These are phyloP conservation scores for Drosophila suboccidentalis DNA, from an alignment of 2,888 invertebrate genomes.

Conservation along the genomic window DNA sequence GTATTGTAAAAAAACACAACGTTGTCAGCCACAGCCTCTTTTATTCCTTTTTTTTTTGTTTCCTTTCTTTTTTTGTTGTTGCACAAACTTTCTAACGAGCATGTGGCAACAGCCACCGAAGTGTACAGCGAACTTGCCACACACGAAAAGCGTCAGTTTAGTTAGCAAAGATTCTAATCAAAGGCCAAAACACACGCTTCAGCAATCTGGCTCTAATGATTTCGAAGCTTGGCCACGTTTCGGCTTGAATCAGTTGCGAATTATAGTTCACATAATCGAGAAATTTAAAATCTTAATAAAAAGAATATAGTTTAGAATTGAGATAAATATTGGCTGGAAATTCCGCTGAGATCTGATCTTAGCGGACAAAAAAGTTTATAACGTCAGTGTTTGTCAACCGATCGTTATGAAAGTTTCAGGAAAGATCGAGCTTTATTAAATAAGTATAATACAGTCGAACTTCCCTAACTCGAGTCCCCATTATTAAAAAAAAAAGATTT, in stretches of 20 bases:
- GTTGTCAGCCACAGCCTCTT: slow-evolving; percentile 56
- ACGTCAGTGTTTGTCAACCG: too few relatives aligned
- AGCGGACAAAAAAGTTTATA: too few relatives aligned
- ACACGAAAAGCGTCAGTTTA: neutral
- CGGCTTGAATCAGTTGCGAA: neutral
- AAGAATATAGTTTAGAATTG: neutral
- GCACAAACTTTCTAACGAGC: slow-evolving; percentile 75
- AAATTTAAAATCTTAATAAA: neutral
- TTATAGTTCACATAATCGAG: neutral
- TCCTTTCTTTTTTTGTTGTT: slow-evolving; percentile 36
- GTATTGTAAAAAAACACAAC: slow-evolving; percentile 37
- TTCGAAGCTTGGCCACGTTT: slow-evolving; percentile 1
- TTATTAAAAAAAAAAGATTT: too few relatives aligned
- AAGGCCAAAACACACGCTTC: neutral
- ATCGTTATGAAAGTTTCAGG: too few relatives aligned
- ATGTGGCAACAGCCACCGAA: slow-evolving; percentile 35
- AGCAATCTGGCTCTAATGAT: neutral
- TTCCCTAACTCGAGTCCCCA: too few relatives aligned
- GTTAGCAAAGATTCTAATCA: slow-evolving; percentile 9
- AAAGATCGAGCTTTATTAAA: too few relatives aligned
- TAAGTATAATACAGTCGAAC: too few relatives aligned
- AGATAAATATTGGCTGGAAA: neutral
- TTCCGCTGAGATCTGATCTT: neutral
- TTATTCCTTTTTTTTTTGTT: slow-evolving; percentile 11
- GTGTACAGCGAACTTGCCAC: slow-evolving; percentile 27